Percentiles rank a stretch among this genome's conserved stretches.
These are phyloP conservation scores for Tilapia sparmanii DNA, from an alignment of 2,113 vertebrate species.

Conservation along the genomic window DNA sequence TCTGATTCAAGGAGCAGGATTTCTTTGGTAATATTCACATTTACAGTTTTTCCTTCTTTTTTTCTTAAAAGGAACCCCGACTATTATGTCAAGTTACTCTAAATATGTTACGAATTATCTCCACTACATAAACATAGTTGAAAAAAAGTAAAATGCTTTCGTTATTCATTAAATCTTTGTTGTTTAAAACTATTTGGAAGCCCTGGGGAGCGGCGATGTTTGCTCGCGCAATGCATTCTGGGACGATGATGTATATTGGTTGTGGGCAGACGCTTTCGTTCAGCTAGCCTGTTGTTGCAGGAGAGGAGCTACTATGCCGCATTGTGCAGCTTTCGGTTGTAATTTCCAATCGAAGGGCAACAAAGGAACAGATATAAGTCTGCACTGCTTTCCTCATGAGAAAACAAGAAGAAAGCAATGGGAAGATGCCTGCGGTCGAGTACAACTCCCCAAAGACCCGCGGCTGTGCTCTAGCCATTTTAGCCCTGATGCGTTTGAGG, in stretches of 20 bases:
- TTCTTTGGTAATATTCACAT: no score
- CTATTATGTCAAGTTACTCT: background rate
- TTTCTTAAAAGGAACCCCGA: accelerated
- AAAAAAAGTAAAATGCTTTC: background rate
- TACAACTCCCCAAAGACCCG: background rate
- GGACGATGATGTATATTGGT: background rate
- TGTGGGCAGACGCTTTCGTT: background rate
- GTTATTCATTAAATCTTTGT: accelerated
- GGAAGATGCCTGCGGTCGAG: background rate
- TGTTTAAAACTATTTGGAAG: background rate
- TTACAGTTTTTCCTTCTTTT: background rate
- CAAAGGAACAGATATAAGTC: background rate
- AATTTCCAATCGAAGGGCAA: background rate
- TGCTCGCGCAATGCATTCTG: background rate
- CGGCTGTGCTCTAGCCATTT: background rate
- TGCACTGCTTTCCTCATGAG: background rate
- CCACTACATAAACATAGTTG: background rate
- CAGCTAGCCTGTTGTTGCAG: background rate
- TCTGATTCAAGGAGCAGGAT: no score
- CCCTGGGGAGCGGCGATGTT: background rate
- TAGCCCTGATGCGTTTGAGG: background rate
- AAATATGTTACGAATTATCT: background rate
- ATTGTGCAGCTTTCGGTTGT: background rate
- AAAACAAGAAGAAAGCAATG: accelerated
- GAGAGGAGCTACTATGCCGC: background rate